Conservation (phyloP, 2,113 vertebrate genomes). For the Nothocercus nigrocapillus region DNA sequence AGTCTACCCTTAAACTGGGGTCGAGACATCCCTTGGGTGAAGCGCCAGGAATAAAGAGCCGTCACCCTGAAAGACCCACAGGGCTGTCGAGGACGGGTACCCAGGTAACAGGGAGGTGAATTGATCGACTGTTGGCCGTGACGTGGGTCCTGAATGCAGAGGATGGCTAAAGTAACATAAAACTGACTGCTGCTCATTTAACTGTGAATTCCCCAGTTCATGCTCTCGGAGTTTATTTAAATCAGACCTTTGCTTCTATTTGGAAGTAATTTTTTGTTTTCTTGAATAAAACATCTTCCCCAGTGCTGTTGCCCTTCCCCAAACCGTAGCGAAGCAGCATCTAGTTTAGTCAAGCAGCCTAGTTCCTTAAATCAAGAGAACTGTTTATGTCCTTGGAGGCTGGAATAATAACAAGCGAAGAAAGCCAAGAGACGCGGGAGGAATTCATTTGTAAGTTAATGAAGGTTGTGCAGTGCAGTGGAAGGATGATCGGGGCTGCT, state of each 20-base stretch:
- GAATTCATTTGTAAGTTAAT: constrained; percentile 40
- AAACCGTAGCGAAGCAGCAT: constrained; percentile 17
- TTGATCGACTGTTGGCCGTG: neutral
- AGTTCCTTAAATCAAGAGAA: constrained; percentile 25
- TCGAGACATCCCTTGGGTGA: neutral
- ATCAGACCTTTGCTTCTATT: constrained; percentile 7
- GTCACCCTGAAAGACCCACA: neutral
- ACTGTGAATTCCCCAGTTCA: neutral
- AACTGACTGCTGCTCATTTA: neutral
- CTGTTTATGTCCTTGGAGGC: constrained; percentile 18
- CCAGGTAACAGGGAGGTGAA: neutral
- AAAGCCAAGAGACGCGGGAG: neutral
- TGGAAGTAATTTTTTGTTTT: constrained; percentile 41
- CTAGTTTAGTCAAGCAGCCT: neutral
- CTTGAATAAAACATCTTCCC: constrained; percentile 44
- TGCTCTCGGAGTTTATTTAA: neutral
- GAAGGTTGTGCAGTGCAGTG: constrained; percentile 3
- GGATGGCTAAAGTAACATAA: neutral
- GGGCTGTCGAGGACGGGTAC: neutral
- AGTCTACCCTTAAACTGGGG: neutral
- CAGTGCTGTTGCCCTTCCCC: neutral
- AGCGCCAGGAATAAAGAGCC: neutral
- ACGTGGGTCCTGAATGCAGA: neutral
- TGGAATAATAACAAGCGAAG: constrained; percentile 8
- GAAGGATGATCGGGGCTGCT: neutral